A percentile compares a stretch with the other conserved stretches of the same genome.
Conservation (phyloP, 2,888 invertebrate genomes). For the Cerastis rubricosa region DNA sequence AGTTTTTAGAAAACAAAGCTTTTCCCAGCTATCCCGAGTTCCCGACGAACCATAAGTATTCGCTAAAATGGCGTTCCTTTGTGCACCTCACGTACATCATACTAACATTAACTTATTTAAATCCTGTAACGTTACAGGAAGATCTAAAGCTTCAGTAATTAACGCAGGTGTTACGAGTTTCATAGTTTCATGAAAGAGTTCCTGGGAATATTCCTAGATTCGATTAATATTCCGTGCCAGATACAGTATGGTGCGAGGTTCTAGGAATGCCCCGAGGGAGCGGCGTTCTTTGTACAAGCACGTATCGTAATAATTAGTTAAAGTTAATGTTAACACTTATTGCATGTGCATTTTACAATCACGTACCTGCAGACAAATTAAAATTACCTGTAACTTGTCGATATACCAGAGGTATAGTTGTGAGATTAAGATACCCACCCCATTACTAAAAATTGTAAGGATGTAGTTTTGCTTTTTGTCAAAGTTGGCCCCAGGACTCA, state of each 20-base stretch:
- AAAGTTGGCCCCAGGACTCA: neutral
- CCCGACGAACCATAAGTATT: neutral
- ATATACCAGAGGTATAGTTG: neutral
- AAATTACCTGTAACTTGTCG: too few species aligned
- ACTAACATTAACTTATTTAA: slow-evolving; percentile 34
- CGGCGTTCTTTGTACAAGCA: slow-evolving; percentile 20
- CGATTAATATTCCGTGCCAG: slow-evolving; percentile 36
- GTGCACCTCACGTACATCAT: slow-evolving; percentile 25
- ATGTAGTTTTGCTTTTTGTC: neutral
- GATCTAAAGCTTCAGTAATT: slow-evolving; percentile 25
- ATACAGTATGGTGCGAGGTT: slow-evolving; percentile 22
- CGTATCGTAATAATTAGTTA: slow-evolving; percentile 34
- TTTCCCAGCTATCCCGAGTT: neutral
- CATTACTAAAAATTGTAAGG: neutral
- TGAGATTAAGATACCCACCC: neutral
- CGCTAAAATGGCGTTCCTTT: slow-evolving; percentile 30
- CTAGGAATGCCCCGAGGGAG: neutral
- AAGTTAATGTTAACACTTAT: slow-evolving; percentile 17
- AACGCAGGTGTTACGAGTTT: slow-evolving; percentile 30
- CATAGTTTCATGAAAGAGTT: neutral
- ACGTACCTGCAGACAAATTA: neutral
- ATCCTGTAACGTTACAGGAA: slow-evolving; percentile 14
- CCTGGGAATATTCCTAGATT: slow-evolving; percentile 8
- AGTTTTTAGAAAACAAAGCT: slow-evolving; percentile 31
- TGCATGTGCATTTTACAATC: slow-evolving; percentile 5